Base-by-base conservation (phyloP, 64 coral and sea anemone genomes). In the Pocillopora verrucosa region DNA sequence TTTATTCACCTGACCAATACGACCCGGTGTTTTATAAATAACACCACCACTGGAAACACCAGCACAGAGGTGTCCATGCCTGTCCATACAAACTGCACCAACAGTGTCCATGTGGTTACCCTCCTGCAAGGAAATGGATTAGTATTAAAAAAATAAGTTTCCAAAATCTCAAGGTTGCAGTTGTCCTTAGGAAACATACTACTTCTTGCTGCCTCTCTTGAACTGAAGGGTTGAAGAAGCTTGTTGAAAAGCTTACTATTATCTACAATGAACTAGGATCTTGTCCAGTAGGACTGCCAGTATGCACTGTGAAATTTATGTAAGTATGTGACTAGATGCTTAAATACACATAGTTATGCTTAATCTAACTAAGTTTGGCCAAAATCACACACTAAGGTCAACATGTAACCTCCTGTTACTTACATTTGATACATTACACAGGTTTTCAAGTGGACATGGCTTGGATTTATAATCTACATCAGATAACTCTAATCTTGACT, bases 21-120 rank as follows among this genome's bases (percentile, higher is more conserved):
- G 82, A 59, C 97, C 97, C 12, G 97, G 91, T 56, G 16, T 83
- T 84, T 99, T 99, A 5, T 93, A 80, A 20, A 91, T 34, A 12
- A 99, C 26, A 58, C 97, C 97, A 35, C 97, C 97, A 89, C 97
- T 99, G 7, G 97, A 99, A 1, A 87, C 93, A n/a, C 94, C 97
- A 51, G 94, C 88, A 41, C 88, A 90, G 51, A 99, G 24, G 75
- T 92, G 76, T 1, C 97, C 93, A 16, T 34, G 77, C 36, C 1
- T 60, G 12, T 99, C 97, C 86, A 99, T 70, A 76, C 94, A 99
- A 35, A 99, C 88, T 37, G 86, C 94, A 17, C 97, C 97, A 35
- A 99, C 97, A 36, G 97, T 99, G 75, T 99, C 97, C 74, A 94
- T 78, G 41, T 51, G 41, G 41, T 51, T 51, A 51, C 41, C 41